Evolutionary conservation across 2,888 invertebrate genomes (phyloP), one percentile per base, ranked within the genome.

Genomic region (Mythimna vitellina): DNA sequence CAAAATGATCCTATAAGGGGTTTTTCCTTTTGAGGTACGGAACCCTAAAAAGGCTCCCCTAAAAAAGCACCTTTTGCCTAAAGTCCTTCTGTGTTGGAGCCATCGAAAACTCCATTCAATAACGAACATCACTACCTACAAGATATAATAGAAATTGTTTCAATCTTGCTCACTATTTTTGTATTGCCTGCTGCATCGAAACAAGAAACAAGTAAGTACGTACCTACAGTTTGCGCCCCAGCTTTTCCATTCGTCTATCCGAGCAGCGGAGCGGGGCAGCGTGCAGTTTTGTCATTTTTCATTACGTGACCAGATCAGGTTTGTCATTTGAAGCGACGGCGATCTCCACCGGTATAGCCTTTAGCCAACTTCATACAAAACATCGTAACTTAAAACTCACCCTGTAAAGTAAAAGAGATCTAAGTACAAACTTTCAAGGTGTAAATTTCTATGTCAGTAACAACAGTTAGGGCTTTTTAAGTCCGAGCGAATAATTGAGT

Each of bases 251-350:
- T 92, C 89, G 88, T 80, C 75, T 85, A 88, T 89, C 84, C 72
- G 42, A 76, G 83, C 85, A 86, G 82, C 83, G 78, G 82, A 85
- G 86, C 85, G 86, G 82, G 86, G 83, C 86, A 82, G 75, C 84
- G 88, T 90, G 89, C 92, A 92, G 92, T 94, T 94, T 93, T 96
- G 97, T 96, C 96, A 97, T 97, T 97, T 97, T 97, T 97, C 97
- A 97, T 97, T 97, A 97, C 97, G 97, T 97, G 97, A 96, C 94
- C 94, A 96, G 97, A 97, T 97, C 97, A 97, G 95, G 95, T 95
- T 94, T 93, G 94, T 96, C 95, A 95, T 92, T 90, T 90, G 88
- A 87, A 91, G 88, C 89, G 90, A 86, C 90, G 88, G 88, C 91
- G 89, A 92, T 92, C 82, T 85, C 87, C 88, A 86, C 87, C 83